These are phyloP conservation scores for Sciurus vulgaris DNA, from an alignment of 2,797 vertebrate genomes.

Conservation along the genomic window DNA sequence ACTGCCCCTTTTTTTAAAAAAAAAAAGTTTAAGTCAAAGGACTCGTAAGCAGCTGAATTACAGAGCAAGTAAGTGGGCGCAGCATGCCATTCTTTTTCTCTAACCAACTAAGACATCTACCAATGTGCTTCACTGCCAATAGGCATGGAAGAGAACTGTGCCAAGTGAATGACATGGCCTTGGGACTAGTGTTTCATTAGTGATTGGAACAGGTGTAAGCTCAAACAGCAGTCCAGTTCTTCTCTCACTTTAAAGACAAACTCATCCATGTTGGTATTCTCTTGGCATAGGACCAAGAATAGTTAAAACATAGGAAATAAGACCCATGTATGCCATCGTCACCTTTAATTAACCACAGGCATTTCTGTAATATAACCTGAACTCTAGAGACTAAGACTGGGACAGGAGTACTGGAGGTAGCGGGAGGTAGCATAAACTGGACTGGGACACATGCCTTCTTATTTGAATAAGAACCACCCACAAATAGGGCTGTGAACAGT, in stretches of 20 bases:
- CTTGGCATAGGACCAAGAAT: neutral
- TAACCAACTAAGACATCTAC: neutral
- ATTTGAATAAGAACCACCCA: neutral
- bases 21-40: neutral
- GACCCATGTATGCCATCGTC: neutral
- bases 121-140: neutral
- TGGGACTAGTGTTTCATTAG: neutral
- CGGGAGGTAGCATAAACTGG: neutral
- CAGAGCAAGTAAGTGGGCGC: neutral
- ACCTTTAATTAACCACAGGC: neutral
- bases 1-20: neutral
- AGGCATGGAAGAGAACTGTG: neutral
- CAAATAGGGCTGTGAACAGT: neutral
- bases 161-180: neutral
- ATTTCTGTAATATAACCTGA: conserved; percentile 2
- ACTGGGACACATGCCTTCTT: neutral
- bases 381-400: neutral
- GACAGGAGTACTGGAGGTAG: neutral
- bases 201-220: conserved; percentile 1
- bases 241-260: neutral
- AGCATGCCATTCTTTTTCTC: neutral
- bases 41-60: neutral
- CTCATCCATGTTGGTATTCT: neutral
- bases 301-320: neutral
- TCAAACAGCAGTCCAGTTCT: neutral